Percentiles rank a stretch among this genome's conserved stretches.
phyloP scores from a whole-genome alignment of 2,113 vertebrate species.

The Baryphthengus martii region DNA sequence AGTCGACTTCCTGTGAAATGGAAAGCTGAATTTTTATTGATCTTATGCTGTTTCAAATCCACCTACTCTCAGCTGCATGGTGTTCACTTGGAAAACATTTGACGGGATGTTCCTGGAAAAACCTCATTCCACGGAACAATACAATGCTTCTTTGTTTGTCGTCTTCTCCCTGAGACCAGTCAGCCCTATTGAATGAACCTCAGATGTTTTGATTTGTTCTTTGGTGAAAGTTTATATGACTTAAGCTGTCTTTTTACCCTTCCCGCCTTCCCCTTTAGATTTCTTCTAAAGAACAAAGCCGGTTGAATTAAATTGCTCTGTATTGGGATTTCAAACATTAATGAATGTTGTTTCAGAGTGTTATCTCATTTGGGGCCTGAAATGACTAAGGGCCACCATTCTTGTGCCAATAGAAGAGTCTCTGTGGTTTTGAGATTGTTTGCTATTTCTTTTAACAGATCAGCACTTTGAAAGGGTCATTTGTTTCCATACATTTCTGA shows the following conservation, averaged over 20 bases:
- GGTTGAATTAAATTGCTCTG: constrained; percentile 47
- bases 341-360: constrained; percentile 61
- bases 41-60: constrained; percentile 42
- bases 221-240: constrained; percentile 59
- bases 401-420: constrained; percentile 20
- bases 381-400: constrained; percentile 2
- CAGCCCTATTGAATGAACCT: constrained; percentile 48
- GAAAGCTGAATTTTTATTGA: constrained; percentile 45
- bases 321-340: constrained; percentile 58
- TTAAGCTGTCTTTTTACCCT: constrained; percentile 56
- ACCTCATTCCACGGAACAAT: not conserved
- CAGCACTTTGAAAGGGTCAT: constrained; percentile 38
- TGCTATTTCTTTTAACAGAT: constrained; percentile 49
- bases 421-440: constrained; percentile 50
- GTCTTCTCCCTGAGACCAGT: constrained; percentile 17
- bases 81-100: constrained; percentile 56
- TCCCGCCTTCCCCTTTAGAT: not conserved
- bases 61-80: constrained; percentile 57
- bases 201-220: constrained; percentile 68
- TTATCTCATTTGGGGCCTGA: constrained; percentile 58
- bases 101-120: constrained; percentile 56
- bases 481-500: constrained; percentile 46
- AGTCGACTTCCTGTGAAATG: constrained; percentile 45
- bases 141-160: constrained; percentile 69
- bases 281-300: constrained; percentile 69